Percentiles rank a stretch among this genome's conserved stretches.
Evolutionary conservation across 1,140 invertebrate genomes (phyloP).

Genomic region (Caerostris darwini): DNA sequence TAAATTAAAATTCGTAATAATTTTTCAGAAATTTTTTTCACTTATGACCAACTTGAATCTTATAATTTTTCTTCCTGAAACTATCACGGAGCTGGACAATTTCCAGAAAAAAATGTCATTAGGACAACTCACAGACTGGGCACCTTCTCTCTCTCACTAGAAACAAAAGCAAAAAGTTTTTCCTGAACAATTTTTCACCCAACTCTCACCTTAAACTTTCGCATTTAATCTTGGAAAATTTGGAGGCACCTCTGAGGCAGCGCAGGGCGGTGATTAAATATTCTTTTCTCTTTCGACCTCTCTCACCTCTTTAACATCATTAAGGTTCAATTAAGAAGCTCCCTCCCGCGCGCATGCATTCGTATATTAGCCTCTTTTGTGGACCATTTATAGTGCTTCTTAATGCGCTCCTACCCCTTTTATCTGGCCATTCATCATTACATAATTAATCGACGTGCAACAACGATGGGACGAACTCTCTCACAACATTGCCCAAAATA

Average conservation of each 20-base stretch:
- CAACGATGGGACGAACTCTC: not conserved
- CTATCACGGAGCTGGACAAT: too few relatives aligned
- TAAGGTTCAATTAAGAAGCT: slow-evolving; percentile 28
- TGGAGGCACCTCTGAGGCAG: not conserved
- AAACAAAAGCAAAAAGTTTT: not conserved
- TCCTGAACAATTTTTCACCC: not conserved
- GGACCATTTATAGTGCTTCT: slow-evolving; percentile 21
- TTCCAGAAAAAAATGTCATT: too few relatives aligned
- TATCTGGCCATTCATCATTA: slow-evolving; percentile 26
- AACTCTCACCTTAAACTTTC: not conserved
- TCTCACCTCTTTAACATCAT: slow-evolving; percentile 39
- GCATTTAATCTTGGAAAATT: not conserved
- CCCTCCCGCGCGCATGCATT: not conserved
- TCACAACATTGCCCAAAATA: not conserved
- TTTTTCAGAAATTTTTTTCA: too few relatives aligned
- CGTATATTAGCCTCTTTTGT: slow-evolving; percentile 24
- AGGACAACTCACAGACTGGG: too few relatives aligned
- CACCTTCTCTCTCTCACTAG: not conserved
- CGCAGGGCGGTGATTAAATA: slow-evolving; percentile 16
- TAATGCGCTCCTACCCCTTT: not conserved
- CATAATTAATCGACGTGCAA: slow-evolving; percentile 4
- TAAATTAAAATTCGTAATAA: too few relatives aligned
- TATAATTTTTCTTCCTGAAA: too few relatives aligned
- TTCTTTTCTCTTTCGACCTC: not conserved
- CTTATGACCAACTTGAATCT: too few relatives aligned